Percentiles rank a stretch among this genome's conserved stretches.
These are phyloP conservation scores for Gibbula magus DNA, from an alignment of 2,888 invertebrate genomes.

Conservation along the genomic window DNA sequence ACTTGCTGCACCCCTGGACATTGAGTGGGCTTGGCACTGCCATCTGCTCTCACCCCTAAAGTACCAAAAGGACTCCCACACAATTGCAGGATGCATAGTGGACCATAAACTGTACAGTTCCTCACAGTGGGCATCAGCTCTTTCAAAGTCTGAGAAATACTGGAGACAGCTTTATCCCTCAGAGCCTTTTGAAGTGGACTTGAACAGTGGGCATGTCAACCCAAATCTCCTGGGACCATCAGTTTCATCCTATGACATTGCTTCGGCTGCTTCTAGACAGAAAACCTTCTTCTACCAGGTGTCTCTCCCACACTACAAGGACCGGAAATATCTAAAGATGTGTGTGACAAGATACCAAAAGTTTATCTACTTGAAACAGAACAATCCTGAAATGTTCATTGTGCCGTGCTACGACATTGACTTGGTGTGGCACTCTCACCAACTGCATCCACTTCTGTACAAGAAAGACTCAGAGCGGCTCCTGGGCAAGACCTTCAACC, in stretches of 20 bases:
- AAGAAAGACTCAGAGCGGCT: constrained; percentile 67
- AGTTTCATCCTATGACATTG: constrained; percentile 73
- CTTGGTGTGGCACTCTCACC: constrained; percentile 77
- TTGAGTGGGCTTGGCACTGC: constrained; percentile 77
- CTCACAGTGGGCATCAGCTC: constrained; percentile 61
- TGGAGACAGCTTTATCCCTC: constrained; percentile 69
- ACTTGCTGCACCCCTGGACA: constrained; percentile 76
- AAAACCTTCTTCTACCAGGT: constrained; percentile 77
- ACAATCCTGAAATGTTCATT: constrained; percentile 75
- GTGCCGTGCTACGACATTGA: constrained; percentile 78
- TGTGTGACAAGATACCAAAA: constrained; percentile 75
- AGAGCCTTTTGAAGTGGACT: constrained; percentile 64
- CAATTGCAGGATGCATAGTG: constrained; percentile 66
- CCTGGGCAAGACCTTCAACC: constrained; percentile 74
- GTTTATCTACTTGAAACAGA: constrained; percentile 75
- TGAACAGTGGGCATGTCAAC: constrained; percentile 26
- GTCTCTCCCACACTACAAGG: constrained; percentile 76
- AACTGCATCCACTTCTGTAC: constrained; percentile 73
- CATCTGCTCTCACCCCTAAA: constrained; percentile 71
- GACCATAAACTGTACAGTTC: constrained; percentile 74
- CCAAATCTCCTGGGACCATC: constrained; percentile 26
- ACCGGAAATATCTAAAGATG: constrained; percentile 74
- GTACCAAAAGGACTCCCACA: constrained; percentile 69
- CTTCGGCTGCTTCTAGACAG: constrained; percentile 74
- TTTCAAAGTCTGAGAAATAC: constrained; percentile 58